Evolutionary conservation across 2,113 vertebrate genomes (phyloP).

Genomic region (Semnornis frantzii): DNA sequence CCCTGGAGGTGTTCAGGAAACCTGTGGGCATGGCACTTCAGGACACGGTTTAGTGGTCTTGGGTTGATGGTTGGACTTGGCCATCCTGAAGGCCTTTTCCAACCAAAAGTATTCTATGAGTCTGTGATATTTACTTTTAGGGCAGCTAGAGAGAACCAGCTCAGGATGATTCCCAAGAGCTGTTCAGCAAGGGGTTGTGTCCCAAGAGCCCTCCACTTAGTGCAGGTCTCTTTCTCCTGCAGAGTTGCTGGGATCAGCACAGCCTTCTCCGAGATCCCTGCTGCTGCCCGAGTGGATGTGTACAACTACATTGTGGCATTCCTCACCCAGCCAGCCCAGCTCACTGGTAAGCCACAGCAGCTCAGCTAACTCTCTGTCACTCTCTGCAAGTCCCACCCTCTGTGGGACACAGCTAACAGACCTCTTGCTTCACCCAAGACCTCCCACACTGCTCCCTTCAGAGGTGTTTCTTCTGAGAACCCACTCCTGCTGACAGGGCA

Average conservation of each 20-base stretch:
- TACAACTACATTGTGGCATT: background rate
- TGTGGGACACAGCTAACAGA: background rate
- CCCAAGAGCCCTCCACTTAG: background rate
- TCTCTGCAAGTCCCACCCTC: background rate
- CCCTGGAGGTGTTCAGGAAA: no score
- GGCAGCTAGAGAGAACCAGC: background rate
- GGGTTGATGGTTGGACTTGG: no score
- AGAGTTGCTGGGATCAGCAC: constrained; percentile 1
- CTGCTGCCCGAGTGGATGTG: background rate
- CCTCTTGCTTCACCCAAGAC: background rate
- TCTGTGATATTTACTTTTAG: background rate
- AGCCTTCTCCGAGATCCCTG: background rate
- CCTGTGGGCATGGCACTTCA: no score
- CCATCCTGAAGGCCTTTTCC: no score
- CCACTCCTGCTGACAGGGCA: background rate
- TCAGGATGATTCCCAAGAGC: background rate
- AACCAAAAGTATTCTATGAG: no score
- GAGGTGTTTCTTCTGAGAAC: background rate
- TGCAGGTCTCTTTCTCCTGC: background rate
- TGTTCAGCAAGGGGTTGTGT: background rate
- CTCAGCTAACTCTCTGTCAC: background rate
- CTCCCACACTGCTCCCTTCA: background rate
- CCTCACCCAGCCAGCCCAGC: background rate
- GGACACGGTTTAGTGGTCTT: no score
- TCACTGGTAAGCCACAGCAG: background rate